Conservation (phyloP, 2,888 invertebrate genomes). For the Megastigmus dorsalis region DNA sequence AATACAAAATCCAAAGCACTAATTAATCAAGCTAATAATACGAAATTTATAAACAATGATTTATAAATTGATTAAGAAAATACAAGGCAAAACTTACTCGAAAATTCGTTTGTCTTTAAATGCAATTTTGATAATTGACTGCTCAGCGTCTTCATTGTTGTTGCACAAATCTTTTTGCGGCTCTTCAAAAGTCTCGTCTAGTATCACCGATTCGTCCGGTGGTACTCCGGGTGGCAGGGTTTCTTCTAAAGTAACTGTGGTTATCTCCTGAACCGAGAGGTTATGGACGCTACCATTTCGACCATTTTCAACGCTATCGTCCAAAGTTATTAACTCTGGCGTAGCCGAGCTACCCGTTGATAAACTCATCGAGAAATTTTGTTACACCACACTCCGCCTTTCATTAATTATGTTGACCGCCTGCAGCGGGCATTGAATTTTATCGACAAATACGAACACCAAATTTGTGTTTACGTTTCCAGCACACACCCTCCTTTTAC, state of each 20-base stretch:
- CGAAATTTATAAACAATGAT: no score
- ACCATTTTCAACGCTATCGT: background rate
- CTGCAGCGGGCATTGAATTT: background rate
- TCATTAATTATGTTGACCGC: background rate
- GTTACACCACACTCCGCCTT: background rate
- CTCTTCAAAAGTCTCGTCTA: no score
- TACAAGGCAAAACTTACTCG: slow-evolving; percentile 59
- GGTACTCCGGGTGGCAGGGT: slow-evolving; percentile 62
- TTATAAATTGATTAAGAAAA: slow-evolving; percentile 18
- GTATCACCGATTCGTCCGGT: slow-evolving; percentile 58
- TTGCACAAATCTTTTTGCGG: no score
- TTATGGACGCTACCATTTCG: slow-evolving; percentile 4
- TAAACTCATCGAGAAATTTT: slow-evolving; percentile 3
- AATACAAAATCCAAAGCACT: no score
- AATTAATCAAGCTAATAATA: no score
- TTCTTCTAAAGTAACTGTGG: slow-evolving; percentile 45
- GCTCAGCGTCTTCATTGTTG: slow-evolving; percentile 4
- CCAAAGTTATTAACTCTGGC: slow-evolving; percentile 12
- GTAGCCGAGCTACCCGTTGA: background rate
- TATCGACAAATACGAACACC: no score
- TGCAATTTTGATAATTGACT: slow-evolving; percentile 67
- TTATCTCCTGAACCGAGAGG: slow-evolving; percentile 23
- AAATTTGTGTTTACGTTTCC: no score
- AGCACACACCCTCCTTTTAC: no score
- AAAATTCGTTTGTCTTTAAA: slow-evolving; percentile 66